These are phyloP conservation scores for Eristalinus sepulchralis DNA, from an alignment of 2,888 invertebrate genomes.

Conservation along the genomic window DNA sequence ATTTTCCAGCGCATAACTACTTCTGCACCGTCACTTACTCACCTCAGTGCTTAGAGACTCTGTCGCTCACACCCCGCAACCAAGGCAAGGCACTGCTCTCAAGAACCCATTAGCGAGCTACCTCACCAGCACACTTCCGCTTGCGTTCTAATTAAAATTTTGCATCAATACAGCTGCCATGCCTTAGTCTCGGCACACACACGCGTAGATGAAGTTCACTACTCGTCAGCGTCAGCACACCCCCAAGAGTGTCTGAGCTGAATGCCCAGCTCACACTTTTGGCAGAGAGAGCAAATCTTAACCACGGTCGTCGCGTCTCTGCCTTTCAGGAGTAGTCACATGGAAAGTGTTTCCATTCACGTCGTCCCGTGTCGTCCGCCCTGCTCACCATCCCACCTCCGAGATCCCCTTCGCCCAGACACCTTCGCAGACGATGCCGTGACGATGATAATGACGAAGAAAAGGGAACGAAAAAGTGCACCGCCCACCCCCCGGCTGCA, in stretches of 20 bases:
- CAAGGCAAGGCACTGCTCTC: slow-evolving; percentile 7
- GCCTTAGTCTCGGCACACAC: slow-evolving; percentile 30
- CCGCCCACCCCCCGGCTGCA: slow-evolving; percentile 12
- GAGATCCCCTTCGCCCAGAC: slow-evolving; percentile 60
- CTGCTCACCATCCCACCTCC: slow-evolving; percentile 44
- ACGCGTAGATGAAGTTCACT: not conserved
- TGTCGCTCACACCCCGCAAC: not conserved
- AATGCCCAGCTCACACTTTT: slow-evolving; percentile 69
- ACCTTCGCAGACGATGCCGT: slow-evolving; percentile 52
- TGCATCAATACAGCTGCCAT: slow-evolving; percentile 52
- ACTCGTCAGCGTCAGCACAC: not conserved
- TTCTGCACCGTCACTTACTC: not conserved
- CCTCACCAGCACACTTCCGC: slow-evolving; percentile 32
- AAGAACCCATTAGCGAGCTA: slow-evolving; percentile 60
- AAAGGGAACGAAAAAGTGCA: slow-evolving; percentile 32
- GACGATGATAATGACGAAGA: slow-evolving; percentile 25
- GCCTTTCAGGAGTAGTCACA: slow-evolving; percentile 57
- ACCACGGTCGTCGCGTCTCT: slow-evolving; percentile 54
- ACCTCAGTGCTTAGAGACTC: not conserved
- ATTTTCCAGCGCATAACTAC: not conserved
- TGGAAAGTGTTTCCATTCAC: slow-evolving; percentile 59
- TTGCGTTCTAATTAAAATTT: slow-evolving; percentile 67
- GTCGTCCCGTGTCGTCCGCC: not conserved
- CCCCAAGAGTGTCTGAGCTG: slow-evolving; percentile 64
- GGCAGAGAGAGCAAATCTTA: slow-evolving; percentile 47